Evolutionary conservation across 1,140 invertebrate genomes (phyloP).

Genomic region (Diploscapter pachys): DNA sequence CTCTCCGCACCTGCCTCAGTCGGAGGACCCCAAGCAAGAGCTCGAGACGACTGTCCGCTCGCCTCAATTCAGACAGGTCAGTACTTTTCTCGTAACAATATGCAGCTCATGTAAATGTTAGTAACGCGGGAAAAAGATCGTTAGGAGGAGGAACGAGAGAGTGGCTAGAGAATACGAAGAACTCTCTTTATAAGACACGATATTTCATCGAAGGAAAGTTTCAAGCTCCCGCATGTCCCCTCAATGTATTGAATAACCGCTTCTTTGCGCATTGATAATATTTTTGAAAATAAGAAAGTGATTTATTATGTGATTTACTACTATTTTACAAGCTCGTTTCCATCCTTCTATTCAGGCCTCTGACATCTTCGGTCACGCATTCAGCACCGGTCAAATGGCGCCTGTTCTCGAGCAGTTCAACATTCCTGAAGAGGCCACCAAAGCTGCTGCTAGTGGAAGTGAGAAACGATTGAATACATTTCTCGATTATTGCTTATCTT

Average conservation of each 20-base stretch:
- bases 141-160: no score
- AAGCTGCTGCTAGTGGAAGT: slow-evolving; percentile 26
- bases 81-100: no score
- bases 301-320: neutral
- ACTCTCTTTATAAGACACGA: no score
- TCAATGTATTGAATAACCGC: neutral
- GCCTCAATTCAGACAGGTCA: slow-evolving; percentile 23
- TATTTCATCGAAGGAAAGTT: no score
- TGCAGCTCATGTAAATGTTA: no score
- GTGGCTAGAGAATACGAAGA: no score
- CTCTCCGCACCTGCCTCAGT: neutral
- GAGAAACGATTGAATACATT: neutral
- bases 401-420: slow-evolving; percentile 39
- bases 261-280: neutral
- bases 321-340: no score
- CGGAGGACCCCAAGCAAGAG: slow-evolving; percentile 4
- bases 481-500: neutral
- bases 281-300: neutral
- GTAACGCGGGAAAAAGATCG: no score
- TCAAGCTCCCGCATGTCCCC: no score
- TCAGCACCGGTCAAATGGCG: slow-evolving; percentile 41
- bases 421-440: slow-evolving; percentile 11
- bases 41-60: slow-evolving; percentile 15
- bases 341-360: slow-evolving; percentile 14
- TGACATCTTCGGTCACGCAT: slow-evolving; percentile 34